Evolutionary conservation across 2,888 invertebrate species (phyloP), one percentile per base, ranked within the genome.

Genomic region (Apodemia zela): DNA sequence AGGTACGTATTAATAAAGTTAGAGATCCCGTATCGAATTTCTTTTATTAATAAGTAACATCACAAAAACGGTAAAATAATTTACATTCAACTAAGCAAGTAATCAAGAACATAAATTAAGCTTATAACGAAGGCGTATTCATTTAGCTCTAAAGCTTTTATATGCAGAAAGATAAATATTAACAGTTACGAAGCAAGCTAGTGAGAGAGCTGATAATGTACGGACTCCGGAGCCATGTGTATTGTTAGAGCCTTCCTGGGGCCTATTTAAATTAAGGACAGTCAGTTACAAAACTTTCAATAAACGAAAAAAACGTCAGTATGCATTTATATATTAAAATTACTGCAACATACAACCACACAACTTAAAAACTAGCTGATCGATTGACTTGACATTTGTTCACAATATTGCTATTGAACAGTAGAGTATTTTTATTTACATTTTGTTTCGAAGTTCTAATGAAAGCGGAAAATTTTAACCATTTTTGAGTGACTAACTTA

Each of bases 91-190:
- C n/a, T 49, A 49, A 49, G 11, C 10, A 17, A 49, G 51, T 21
- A 51, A 51, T 51, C 51, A 51, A 18, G 51, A 51, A 51, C 51
- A 51, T 51, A 51, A 51, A 51, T 51, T 17, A 17, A 51, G 51
- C 54, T 13, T 54, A 54, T 54, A 54, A 54, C 54, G 54, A 57
- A 57, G 54, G 54, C 15, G 54, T 57, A 57, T 57, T 57, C 54
- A 57, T 21, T 57, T 57, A 3, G 25, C 15, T 57, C 29, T 29
- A 57, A 25, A 57, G 54, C 25, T 57, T 57, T 57, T 57, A 57
- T 57, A 57, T 57, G 54, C 54, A 57, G 45, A 47, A 47, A 57
- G 54, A 57, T 29, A 57, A 47, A 57, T 57, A 57, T 57, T 57
- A 57, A 57, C 54, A 57, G 54, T 57, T 57, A 57, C 25, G 54